Base-by-base conservation (phyloP, 2,797 vertebrate genomes). In the Cuculus canorus region DNA sequence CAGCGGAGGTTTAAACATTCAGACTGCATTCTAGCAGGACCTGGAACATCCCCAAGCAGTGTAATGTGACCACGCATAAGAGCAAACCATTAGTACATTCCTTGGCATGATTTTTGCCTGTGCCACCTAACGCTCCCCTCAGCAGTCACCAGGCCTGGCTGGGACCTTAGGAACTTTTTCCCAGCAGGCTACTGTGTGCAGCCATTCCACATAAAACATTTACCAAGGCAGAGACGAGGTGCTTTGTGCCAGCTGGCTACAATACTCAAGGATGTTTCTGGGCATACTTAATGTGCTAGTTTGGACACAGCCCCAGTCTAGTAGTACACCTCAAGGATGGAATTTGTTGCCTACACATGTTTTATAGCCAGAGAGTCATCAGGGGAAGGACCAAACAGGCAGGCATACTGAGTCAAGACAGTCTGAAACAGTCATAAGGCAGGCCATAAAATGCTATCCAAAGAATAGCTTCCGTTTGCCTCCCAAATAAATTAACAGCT, bases 271-370 rank as follows among this genome's bases (percentile, higher is more conserved):
- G 75, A 71, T 80, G 64, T 89, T 92, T 71, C 86, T 85, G 71
- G 60, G 53, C 50, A 85, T 43, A 66, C 78, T 92, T 66, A 73
- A 77, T 19, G 64, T 35, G 41, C 64, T 88, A 60, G 61, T 54
- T 79, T 88, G 90, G 75, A 43, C 66, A 64, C 10, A 68, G 47
- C 43, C 59, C 70, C 70, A 27, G 66, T 18, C 47, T 76, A 79
- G 39, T 39, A 39, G 32, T 47, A 70, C 57, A 88, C 33, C 64
- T 90, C 73, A 64, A 88, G 41, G 48, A 90, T 60, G 41, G 63
- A 92, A 94, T 86, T 28, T 43, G 27, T 94, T 93, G 92, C 68
- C 73, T 94, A 70, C 81, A 80, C 23, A 11, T 28, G 72, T 88
- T 94, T 75, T 43, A 64, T 21, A 92, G 77, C 33, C 68, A 71